Percentiles rank a stretch among this genome's conserved stretches.
Conservation (phyloP, 2,888 invertebrate species). For the Gnatocerus cornutus region DNA sequence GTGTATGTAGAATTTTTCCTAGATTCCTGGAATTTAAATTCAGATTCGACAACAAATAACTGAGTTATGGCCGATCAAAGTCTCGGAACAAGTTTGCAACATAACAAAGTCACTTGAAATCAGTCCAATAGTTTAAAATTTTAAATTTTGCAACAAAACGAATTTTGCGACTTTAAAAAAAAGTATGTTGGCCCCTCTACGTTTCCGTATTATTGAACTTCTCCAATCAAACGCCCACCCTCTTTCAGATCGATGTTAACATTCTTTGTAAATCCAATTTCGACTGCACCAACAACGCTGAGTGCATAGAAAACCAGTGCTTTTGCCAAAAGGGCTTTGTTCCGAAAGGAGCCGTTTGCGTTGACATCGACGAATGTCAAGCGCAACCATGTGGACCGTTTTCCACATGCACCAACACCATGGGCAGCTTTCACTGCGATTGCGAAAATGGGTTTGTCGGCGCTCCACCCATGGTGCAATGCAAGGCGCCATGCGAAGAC, state of each 20-base stretch:
- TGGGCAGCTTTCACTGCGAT: slow-evolving; percentile 87
- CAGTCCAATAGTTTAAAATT: too few species aligned
- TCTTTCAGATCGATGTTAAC: slow-evolving; percentile 84
- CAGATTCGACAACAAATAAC: too few species aligned
- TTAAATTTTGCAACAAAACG: too few species aligned
- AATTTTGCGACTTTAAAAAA: too few species aligned
- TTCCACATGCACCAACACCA: slow-evolving; percentile 84
- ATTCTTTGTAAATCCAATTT: slow-evolving; percentile 90
- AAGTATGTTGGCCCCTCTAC: too few species aligned
- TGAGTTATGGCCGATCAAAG: too few species aligned
- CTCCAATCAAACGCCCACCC: background rate
- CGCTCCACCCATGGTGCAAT: slow-evolving; percentile 84
- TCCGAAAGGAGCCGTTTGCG: slow-evolving; percentile 84
- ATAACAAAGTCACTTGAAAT: too few species aligned
- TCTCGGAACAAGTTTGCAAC: too few species aligned
- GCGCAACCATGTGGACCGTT: slow-evolving; percentile 82
- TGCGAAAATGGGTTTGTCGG: slow-evolving; percentile 89
- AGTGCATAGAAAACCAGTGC: slow-evolving; percentile 91
- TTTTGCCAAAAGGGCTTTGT: slow-evolving; percentile 92
- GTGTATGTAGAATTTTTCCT: too few species aligned
- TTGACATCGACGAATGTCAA: slow-evolving; percentile 87
- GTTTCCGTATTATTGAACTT: too few species aligned
- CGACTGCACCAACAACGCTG: slow-evolving; percentile 93
- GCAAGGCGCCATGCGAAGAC: slow-evolving; percentile 94
- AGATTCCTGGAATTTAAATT: too few species aligned